Conservation (phyloP, 2,888 invertebrate genomes). For the Leucophora obtusa region DNA sequence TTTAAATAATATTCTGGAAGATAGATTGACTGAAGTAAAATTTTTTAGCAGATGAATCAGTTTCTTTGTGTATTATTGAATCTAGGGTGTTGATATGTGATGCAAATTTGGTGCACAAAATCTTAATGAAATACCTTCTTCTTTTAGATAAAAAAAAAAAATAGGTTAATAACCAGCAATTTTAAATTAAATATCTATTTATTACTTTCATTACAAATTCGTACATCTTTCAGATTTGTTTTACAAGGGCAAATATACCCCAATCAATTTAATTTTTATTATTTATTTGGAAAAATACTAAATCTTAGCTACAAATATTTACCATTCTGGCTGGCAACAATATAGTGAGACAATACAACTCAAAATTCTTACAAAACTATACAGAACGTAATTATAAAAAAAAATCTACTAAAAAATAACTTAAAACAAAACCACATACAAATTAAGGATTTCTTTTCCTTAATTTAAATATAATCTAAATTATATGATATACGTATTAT, state of each 20-base stretch:
- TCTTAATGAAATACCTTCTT: no score
- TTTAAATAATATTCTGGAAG: no score
- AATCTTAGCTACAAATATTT: constrained; percentile 48
- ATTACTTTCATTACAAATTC: constrained; percentile 35
- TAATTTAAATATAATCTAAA: constrained; percentile 59
- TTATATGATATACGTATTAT: constrained; percentile 45
- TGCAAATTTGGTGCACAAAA: no score
- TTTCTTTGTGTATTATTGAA: no score
- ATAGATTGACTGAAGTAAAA: no score
- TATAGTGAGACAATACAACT: constrained; percentile 34
- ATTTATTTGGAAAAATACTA: constrained; percentile 26
- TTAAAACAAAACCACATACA: constrained; percentile 62
- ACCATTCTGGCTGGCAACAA: constrained; percentile 35
- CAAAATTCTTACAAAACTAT: constrained; percentile 49
- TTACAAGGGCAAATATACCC: not conserved
- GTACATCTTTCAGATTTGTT: constrained; percentile 15
- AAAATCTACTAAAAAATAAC: constrained; percentile 60
- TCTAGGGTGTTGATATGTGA: no score
- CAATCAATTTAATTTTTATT: no score
- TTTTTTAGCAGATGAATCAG: no score
- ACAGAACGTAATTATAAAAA: constrained; percentile 45
- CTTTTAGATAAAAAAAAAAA: not conserved
- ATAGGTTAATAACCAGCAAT: not conserved
- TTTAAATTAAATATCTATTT: constrained; percentile 52
- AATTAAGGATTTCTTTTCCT: constrained; percentile 37